Evolutionary conservation across 2,888 invertebrate genomes (phyloP).

Genomic region (Napeogenes inachia): DNA sequence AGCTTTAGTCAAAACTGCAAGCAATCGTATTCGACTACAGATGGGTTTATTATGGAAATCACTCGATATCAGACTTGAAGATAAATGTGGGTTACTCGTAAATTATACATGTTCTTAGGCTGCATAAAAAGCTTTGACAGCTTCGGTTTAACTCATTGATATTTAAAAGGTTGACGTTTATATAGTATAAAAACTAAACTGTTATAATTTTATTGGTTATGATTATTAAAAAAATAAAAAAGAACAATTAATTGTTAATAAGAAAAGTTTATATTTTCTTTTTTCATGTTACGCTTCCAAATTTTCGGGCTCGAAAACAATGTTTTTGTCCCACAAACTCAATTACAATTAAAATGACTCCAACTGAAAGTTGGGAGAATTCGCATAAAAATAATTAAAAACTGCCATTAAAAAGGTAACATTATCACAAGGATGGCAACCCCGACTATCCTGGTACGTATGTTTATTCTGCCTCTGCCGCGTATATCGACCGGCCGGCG

Average conservation of each 20-base stretch:
- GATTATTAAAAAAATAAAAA: too few relatives aligned
- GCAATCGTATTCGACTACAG: constrained; percentile 60
- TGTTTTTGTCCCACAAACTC: background rate
- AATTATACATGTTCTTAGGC: constrained; percentile 43
- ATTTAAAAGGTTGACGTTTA: background rate
- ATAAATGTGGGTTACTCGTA: constrained; percentile 66
- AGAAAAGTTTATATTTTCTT: too few relatives aligned
- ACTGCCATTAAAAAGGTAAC: constrained; percentile 2
- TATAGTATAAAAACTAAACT: too few relatives aligned
- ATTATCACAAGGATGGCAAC: constrained; percentile 25
- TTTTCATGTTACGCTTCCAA: too few relatives aligned
- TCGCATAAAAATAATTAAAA: constrained; percentile 4
- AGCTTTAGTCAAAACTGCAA: constrained; percentile 67
- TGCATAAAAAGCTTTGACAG: constrained; percentile 22
- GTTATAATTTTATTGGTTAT: too few relatives aligned
- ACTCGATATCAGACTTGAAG: constrained; percentile 55
- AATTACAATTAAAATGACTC: constrained; percentile 4
- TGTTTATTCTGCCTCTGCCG: constrained; percentile 75
- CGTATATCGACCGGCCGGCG: constrained; percentile 72
- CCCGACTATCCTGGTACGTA: constrained; percentile 58
- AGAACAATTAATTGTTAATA: too few relatives aligned
- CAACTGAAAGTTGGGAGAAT: constrained; percentile 19
- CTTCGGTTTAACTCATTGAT: constrained; percentile 19
- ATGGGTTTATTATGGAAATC: constrained; percentile 69
- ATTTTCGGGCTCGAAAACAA: too few relatives aligned